These are phyloP conservation scores for Falco peregrinus DNA, from an alignment of 2,797 vertebrate species.

Conservation along the genomic window DNA sequence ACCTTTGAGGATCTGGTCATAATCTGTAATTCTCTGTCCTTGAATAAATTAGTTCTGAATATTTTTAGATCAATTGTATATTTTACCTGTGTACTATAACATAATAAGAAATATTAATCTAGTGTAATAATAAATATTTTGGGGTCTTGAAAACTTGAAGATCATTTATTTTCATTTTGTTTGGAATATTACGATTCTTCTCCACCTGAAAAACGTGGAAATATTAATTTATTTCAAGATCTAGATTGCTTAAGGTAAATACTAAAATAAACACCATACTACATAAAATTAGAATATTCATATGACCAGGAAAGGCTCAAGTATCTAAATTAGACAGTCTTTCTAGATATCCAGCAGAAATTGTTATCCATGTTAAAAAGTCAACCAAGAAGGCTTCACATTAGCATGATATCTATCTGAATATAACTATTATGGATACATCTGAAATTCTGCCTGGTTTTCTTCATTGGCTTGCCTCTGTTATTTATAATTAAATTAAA, in stretches of 20 bases:
- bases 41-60: not conserved
- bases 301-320: not conserved
- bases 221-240: not conserved
- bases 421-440: not conserved
- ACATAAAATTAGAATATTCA: not conserved
- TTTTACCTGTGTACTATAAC: not conserved
- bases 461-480: not conserved
- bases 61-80: rapidly evolving
- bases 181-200: not conserved
- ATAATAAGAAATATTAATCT: not conserved
- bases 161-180: not conserved
- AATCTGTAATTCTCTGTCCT: not conserved
- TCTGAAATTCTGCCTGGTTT: not conserved
- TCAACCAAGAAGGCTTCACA: not conserved
- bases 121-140: not conserved
- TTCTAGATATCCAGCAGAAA: not conserved
- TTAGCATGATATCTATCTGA: not conserved
- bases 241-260: not conserved
- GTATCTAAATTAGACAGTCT: not conserved
- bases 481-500: not conserved
- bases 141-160: not conserved
- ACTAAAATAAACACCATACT: not conserved
- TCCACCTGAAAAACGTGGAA: not conserved
- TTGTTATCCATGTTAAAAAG: not conserved
- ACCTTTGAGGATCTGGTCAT: not conserved